Evolutionary conservation across 2,113 vertebrate genomes (phyloP).

Genomic region (Suricata suricatta): DNA sequence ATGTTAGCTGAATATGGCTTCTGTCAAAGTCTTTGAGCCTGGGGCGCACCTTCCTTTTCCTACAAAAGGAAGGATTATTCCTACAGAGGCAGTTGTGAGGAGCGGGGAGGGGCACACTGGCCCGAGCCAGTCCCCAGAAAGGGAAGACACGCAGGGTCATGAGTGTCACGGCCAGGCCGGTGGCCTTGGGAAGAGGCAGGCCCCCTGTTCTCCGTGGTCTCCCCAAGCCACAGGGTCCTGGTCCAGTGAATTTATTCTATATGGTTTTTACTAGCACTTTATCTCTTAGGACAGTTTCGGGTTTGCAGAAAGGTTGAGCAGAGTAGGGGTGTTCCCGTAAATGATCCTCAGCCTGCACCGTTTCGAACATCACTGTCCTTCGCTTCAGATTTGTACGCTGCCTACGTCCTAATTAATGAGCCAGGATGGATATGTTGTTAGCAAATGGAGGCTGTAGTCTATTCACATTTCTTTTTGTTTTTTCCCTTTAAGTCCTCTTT

Average conservation of each 20-base stretch:
- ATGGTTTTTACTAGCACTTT: not conserved
- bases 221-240: not conserved
- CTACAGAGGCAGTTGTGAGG: not conserved
- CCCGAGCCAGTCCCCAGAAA: not conserved
- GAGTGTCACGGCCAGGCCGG: rapidly evolving
- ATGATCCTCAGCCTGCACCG: not conserved
- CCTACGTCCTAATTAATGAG: not conserved
- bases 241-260: not conserved
- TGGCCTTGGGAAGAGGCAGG: not conserved
- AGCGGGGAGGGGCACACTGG: not conserved
- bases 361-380: not conserved
- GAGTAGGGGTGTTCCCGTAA: too few species aligned
- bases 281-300: not conserved
- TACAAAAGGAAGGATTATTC: not conserved
- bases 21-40: not conserved
- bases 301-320: not conserved
- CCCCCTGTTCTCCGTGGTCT: not conserved
- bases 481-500: not conserved
- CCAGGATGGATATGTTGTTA: not conserved
- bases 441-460: too few species aligned
- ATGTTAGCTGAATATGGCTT: not conserved
- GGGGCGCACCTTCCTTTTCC: not conserved
- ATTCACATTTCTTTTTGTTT: not conserved
- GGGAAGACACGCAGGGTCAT: not conserved
- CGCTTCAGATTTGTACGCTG: not conserved